phyloP scores from a whole-genome alignment of 2,797 vertebrate genomes.

The Acrocephalus scirpaceus region DNA sequence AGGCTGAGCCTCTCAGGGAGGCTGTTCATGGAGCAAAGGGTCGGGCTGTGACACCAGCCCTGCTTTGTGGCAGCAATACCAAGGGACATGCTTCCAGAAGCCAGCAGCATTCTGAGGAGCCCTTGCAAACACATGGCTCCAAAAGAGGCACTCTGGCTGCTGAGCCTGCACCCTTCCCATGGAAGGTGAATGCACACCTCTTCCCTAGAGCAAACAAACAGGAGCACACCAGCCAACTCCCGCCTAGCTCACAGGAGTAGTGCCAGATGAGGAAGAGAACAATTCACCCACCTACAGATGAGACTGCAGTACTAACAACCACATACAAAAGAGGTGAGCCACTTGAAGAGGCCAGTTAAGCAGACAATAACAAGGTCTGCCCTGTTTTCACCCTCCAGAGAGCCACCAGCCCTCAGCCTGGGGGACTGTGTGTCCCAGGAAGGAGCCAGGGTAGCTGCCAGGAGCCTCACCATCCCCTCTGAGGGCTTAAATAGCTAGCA shows the following conservation, averaged over 20 bases:
- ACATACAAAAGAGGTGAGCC: neutral
- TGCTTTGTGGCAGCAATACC: neutral
- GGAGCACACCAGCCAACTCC: neutral
- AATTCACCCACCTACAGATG: conserved; percentile 37
- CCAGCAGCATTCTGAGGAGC: neutral
- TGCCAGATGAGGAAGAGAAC: neutral
- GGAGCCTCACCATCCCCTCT: neutral
- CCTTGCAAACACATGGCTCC: neutral
- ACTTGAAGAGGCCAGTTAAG: conserved; percentile 33
- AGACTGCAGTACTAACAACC: conserved; percentile 2
- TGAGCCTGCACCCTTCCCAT: neutral
- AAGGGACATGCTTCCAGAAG: neutral
- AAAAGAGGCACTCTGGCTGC: neutral
- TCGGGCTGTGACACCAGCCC: fast-evolving
- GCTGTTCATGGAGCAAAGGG: neutral
- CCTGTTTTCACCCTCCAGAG: neutral
- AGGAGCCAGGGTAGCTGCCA: neutral
- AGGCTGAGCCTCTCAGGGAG: neutral
- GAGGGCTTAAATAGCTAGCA: neutral
- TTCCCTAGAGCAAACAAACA: conserved; percentile 25
- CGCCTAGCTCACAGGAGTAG: neutral
- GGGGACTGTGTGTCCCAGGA: neutral
- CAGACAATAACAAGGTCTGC: neutral
- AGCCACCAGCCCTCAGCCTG: neutral
- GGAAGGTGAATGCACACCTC: neutral